Percentiles rank a stretch among this genome's conserved stretches.
These are phyloP conservation scores for Gastrophryne carolinensis DNA, from an alignment of 2,797 vertebrate species.

Conservation along the genomic window DNA sequence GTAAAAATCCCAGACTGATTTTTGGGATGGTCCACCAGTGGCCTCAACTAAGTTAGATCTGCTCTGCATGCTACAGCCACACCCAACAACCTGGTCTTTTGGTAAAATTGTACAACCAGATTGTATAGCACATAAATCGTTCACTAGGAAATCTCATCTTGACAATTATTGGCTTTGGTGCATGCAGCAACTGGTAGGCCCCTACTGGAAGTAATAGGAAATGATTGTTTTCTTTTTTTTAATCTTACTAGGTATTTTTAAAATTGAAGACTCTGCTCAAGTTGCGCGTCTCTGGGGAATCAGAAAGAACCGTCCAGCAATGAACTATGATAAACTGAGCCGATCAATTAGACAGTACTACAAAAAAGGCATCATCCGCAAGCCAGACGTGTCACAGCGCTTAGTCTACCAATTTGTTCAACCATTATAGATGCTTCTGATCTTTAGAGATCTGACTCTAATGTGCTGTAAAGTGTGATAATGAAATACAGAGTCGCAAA, in stretches of 20 bases:
- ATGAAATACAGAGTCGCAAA: not conserved
- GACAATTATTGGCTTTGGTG: too few relatives aligned
- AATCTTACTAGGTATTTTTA: constrained; percentile 85
- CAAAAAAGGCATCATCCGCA: constrained; percentile 98
- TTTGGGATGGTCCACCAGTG: too few relatives aligned
- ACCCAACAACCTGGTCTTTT: too few relatives aligned
- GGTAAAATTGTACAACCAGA: too few relatives aligned
- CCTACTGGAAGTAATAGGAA: too few relatives aligned
- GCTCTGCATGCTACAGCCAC: too few relatives aligned
- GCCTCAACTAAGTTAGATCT: too few relatives aligned
- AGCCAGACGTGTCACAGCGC: constrained; percentile 94
- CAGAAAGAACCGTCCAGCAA: constrained; percentile 94
- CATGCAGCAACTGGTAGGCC: too few relatives aligned
- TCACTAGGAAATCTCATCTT: too few relatives aligned
- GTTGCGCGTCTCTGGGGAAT: constrained; percentile 95
- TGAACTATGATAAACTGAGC: constrained; percentile 99
- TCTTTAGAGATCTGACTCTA: not conserved
- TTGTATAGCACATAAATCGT: too few relatives aligned
- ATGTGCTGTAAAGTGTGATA: not conserved
- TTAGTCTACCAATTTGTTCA: constrained; percentile 98
- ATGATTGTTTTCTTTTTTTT: not conserved
- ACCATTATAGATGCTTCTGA: constrained; percentile 74
- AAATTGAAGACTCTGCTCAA: constrained; percentile 97
- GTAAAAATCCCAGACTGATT: too few relatives aligned
- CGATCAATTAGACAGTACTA: constrained; percentile 99